Percentiles rank a stretch among this genome's conserved stretches.
phyloP scores from a whole-genome alignment of 2,113 vertebrate genomes.

The Myodes glareolus region DNA sequence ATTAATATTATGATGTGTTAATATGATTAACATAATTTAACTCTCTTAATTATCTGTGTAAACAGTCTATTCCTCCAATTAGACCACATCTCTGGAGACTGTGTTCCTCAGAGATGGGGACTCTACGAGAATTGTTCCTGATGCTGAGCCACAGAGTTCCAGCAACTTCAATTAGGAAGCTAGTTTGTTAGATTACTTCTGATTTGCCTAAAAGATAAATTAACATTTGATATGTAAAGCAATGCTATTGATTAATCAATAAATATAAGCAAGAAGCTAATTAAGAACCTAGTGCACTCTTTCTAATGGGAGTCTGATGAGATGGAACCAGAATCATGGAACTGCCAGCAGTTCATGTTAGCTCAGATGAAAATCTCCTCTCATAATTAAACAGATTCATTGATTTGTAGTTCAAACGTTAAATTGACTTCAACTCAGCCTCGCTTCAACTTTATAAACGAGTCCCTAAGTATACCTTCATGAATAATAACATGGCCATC shows the following conservation, averaged over 20 bases:
- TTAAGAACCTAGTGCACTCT: conserved; percentile 34
- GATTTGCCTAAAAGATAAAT: conserved; percentile 42
- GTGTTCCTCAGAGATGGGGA: conserved; percentile 18
- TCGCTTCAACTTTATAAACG: conserved; percentile 37
- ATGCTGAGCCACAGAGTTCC: background rate
- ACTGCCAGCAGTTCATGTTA: conserved; percentile 32
- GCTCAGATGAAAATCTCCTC: background rate
- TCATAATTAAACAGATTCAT: background rate
- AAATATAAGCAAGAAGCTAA: conserved; percentile 46
- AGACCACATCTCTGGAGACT: background rate
- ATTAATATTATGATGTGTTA: background rate
- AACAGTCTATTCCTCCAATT: background rate
- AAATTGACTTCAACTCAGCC: conserved; percentile 32
- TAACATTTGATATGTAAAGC: conserved; percentile 19
- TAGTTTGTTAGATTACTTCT: background rate
- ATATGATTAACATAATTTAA: conserved; percentile 24
- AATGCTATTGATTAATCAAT: conserved; percentile 59
- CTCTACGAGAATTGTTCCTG: background rate
- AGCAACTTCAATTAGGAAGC: conserved; percentile 41
- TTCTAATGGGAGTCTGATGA: conserved; percentile 28
- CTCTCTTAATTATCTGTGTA: conserved; percentile 3
- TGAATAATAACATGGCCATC: conserved; percentile 49
- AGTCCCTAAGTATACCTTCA: conserved; percentile 31
- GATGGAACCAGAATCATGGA: conserved; percentile 38
- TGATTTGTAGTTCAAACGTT: conserved; percentile 39